These are phyloP conservation scores for Sebastolobus alascanus DNA, from an alignment of 2,797 vertebrate genomes.

Conservation along the genomic window DNA sequence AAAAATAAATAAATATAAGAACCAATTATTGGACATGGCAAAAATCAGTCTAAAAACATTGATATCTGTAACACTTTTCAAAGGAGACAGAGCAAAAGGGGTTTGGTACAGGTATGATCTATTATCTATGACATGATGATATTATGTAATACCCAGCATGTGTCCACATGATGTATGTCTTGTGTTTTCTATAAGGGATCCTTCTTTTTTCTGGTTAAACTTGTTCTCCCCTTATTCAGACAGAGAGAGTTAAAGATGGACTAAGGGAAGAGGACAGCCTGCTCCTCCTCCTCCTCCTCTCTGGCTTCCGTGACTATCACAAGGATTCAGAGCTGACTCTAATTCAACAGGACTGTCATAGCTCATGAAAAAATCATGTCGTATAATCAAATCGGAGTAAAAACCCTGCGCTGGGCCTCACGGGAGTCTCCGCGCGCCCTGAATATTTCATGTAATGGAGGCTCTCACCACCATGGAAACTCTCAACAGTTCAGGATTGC, in stretches of 20 bases:
- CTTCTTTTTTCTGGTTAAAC: slow-evolving; percentile 22
- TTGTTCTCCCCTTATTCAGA: slow-evolving; percentile 31
- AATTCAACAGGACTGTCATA: slow-evolving; percentile 93
- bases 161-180: slow-evolving; percentile 12
- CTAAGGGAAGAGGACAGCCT: slow-evolving; percentile 61
- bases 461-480: slow-evolving; percentile 86
- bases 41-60: neutral
- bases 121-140: slow-evolving; percentile 16
- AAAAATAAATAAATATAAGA: neutral
- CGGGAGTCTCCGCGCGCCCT: slow-evolving; percentile 82
- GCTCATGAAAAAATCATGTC: slow-evolving; percentile 98
- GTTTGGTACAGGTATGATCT: slow-evolving; percentile 1
- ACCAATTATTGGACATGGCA: neutral
- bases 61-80: neutral
- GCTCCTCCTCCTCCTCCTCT: slow-evolving; percentile 57
- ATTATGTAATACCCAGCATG: slow-evolving; percentile 3
- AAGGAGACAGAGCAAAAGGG: neutral
- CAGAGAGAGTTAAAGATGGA: slow-evolving; percentile 51
- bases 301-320: slow-evolving; percentile 91
- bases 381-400: slow-evolving; percentile 96
- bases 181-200: slow-evolving; percentile 12
- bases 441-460: slow-evolving; percentile 95
- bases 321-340: slow-evolving; percentile 89
- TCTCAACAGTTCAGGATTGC: slow-evolving; percentile 89
- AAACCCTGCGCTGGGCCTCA: slow-evolving; percentile 91